Conservation (phyloP, 2,797 vertebrate genomes). For the Myiothlypis chrysogaster region DNA sequence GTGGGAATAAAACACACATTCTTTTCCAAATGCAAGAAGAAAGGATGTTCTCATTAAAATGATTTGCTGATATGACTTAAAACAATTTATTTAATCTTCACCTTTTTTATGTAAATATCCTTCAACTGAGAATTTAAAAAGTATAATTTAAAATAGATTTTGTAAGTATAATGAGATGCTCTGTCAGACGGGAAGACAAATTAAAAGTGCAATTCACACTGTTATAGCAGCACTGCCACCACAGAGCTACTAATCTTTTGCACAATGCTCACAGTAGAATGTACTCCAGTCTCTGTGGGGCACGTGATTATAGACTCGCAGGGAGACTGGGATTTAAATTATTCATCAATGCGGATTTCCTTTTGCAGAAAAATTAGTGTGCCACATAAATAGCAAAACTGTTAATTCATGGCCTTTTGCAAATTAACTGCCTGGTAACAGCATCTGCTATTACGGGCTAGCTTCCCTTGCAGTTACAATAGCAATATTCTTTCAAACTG, state of each 20-base stretch:
- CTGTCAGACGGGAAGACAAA: conserved; percentile 74
- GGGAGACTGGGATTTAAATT: conserved; percentile 62
- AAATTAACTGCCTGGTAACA: conserved; percentile 61
- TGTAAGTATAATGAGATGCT: conserved; percentile 74
- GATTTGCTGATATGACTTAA: conserved; percentile 68
- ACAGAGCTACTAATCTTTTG: conserved; percentile 60
- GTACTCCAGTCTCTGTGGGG: conserved; percentile 44
- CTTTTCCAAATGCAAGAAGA: conserved; percentile 49
- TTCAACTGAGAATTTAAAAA: conserved; percentile 69
- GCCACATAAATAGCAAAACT: conserved; percentile 31
- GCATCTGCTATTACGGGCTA: not conserved
- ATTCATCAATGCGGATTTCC: conserved; percentile 61
- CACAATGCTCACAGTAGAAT: conserved; percentile 58
- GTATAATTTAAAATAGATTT: conserved; percentile 72
- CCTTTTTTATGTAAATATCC: conserved; percentile 73
- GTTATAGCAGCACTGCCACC: conserved; percentile 40
- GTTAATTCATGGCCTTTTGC: conserved; percentile 58
- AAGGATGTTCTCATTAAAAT: conserved; percentile 61
- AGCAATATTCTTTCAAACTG: conserved; percentile 15
- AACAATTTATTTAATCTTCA: conserved; percentile 76
- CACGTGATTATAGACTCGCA: conserved; percentile 53
- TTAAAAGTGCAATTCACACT: conserved; percentile 75
- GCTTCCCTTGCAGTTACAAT: conserved; percentile 19
- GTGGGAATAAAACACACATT: conserved; percentile 45
- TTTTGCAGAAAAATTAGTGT: conserved; percentile 47